These are phyloP conservation scores for Tanytarsus gracilentus DNA, from an alignment of 2,888 invertebrate genomes.

Conservation along the genomic window DNA sequence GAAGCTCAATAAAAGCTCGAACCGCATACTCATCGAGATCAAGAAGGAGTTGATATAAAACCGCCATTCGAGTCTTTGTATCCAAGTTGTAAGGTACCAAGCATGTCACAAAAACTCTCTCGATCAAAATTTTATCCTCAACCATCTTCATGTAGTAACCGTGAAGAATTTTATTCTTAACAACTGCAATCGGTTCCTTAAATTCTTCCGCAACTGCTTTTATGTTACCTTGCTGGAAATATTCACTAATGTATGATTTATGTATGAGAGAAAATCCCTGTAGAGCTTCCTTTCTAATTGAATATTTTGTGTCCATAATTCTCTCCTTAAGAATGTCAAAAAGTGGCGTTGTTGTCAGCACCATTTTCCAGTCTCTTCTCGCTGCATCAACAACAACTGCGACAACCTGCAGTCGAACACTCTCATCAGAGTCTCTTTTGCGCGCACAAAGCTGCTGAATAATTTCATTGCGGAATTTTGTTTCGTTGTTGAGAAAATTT, in stretches of 20 bases:
- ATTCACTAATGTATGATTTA: neutral
- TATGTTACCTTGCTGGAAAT: neutral
- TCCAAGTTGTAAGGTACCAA: neutral
- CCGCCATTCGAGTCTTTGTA: neutral
- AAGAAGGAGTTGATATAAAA: neutral
- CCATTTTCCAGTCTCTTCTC: neutral
- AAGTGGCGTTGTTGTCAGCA: too few species aligned
- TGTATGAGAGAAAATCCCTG: neutral
- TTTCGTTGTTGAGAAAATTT: neutral
- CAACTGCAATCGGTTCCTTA: neutral
- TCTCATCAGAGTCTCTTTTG: neutral
- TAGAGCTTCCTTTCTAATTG: neutral
- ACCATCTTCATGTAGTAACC: conserved; percentile 3
- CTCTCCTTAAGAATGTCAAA: neutral
- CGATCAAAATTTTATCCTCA: conserved; percentile 9
- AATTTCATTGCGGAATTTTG: neutral
- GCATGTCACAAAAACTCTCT: neutral
- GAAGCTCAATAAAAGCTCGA: conserved; percentile 6
- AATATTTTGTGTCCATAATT: neutral
- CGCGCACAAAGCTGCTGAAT: neutral
- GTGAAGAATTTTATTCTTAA: conserved; percentile 15
- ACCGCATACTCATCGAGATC: conserved; percentile 5
- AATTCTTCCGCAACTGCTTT: neutral
- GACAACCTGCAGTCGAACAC: conserved; percentile 2
- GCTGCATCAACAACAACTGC: neutral